These are phyloP conservation scores for Ctena decussata DNA, from an alignment of 2,888 invertebrate genomes.

Conservation along the genomic window DNA sequence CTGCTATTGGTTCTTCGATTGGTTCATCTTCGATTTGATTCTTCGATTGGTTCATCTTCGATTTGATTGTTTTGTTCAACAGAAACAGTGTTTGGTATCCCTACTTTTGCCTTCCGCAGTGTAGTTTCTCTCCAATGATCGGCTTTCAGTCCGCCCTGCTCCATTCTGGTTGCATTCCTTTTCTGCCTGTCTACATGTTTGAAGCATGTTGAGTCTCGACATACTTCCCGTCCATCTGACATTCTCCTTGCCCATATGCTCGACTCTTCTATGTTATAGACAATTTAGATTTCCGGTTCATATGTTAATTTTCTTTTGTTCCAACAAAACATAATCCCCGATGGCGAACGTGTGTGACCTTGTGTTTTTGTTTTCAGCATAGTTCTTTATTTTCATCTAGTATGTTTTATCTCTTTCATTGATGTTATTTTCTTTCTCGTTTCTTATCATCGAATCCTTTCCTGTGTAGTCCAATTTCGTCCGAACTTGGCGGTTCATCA, in stretches of 20 bases:
- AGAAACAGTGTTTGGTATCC: not conserved
- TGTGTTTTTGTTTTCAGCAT: constrained; percentile 13
- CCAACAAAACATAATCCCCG: not conserved
- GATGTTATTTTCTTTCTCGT: not conserved
- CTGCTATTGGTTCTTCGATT: not conserved
- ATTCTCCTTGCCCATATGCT: not conserved
- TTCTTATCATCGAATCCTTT: not conserved
- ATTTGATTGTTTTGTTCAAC: no score
- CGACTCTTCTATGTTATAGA: not conserved
- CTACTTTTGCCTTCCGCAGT: not conserved
- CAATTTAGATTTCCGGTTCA: not conserved
- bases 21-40: not conserved
- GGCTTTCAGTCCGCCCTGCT: no score
- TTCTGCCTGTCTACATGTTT: no score
- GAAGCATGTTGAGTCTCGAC: no score
- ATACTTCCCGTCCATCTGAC: not conserved
- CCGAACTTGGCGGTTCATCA: not conserved
- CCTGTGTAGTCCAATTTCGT: not conserved
- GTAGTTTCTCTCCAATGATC: no score
- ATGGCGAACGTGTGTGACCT: not conserved
- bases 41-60: no score
- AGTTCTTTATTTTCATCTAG: not conserved
- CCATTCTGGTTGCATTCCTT: no score
- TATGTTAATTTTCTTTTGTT: not conserved
- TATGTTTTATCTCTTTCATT: not conserved